Percentiles rank a stretch among this genome's conserved stretches.
phyloP scores from a whole-genome alignment of 2,113 vertebrate species.

The Spizaetus ornatus region DNA sequence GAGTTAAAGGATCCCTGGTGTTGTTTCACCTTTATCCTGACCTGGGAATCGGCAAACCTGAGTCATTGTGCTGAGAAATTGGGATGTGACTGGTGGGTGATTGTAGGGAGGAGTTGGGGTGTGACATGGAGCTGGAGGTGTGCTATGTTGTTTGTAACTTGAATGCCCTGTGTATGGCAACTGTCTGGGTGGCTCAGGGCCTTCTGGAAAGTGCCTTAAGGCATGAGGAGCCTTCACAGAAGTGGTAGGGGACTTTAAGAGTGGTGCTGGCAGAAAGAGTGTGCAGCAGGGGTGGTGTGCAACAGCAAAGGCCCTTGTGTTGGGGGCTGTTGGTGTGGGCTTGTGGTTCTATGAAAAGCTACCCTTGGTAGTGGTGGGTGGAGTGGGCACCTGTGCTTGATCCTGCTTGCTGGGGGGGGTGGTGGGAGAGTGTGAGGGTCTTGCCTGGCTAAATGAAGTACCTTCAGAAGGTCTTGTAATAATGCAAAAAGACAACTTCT shows the following conservation, averaged over 20 bases:
- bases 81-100: too few species aligned
- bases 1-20: too few species aligned
- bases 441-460: neutral
- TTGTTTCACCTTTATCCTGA: too few species aligned
- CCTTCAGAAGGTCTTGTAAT: neutral
- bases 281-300: neutral
- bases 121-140: neutral
- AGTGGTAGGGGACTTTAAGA: neutral
- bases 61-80: too few species aligned
- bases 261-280: neutral
- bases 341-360: neutral
- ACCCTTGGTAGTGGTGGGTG: neutral
- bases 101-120: too few species aligned
- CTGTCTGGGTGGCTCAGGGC: neutral
- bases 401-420: neutral
- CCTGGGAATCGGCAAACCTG: too few species aligned
- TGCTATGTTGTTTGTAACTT: neutral
- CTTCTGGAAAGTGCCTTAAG: neutral
- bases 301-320: neutral
- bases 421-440: neutral
- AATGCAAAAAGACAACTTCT: neutral
- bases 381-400: neutral
- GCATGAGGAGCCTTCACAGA: neutral
- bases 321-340: neutral
- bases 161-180: neutral